Base-by-base conservation (phyloP, 2,797 vertebrate genomes). In the Acanthurus leucopareius region DNA sequence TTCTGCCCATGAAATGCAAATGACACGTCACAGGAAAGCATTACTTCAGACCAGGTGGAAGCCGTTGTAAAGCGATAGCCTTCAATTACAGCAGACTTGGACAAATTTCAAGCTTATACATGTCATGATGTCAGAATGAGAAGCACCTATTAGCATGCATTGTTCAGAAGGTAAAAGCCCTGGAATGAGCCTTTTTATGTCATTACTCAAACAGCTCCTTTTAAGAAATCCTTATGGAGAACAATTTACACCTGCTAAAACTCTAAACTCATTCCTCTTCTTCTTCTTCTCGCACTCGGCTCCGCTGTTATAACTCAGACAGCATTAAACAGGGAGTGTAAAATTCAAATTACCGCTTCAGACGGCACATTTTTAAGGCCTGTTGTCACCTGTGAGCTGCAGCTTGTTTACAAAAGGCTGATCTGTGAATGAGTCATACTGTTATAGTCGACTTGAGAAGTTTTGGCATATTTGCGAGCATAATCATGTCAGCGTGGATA, bases 61-160 rank as follows among this genome's bases (percentile, higher is more conserved):
- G 77, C 53, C 59, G 73, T 90, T 35, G 83, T 57, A 89, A 93
- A 79, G 61, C 17, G 80, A 92, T 84, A 61, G 10, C 4, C 32
- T 61, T 68, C 35, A 10, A 66, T 79, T 71, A 49, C 83, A 63
- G 73, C 38, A 58, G 82, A 84, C 79, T 35, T 75, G 78, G 77
- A 77, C 51, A 9, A 16, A 53, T 44, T 75, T 90, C 76, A 86
- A 77, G 77, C 74, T 78, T 69, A 59, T 74, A 70, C 85, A 82
- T 69, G 86, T 82, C 63, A 69, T 92, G 88, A 91, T 85, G 88
- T 92, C 82, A 88, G 83, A 88, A 79, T 89, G 65, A 86, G 56
- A 90, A 84, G 64, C n/a, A 38, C 8, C 83, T 79, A 59, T 59
- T 59, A 74, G 77, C 85, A 68, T 87, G 80, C 84, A 85, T 87